Percentiles rank a stretch among this genome's conserved stretches.
Evolutionary conservation across 2,888 invertebrate genomes (phyloP).

Genomic region (Mesorhabditis sp.): DNA sequence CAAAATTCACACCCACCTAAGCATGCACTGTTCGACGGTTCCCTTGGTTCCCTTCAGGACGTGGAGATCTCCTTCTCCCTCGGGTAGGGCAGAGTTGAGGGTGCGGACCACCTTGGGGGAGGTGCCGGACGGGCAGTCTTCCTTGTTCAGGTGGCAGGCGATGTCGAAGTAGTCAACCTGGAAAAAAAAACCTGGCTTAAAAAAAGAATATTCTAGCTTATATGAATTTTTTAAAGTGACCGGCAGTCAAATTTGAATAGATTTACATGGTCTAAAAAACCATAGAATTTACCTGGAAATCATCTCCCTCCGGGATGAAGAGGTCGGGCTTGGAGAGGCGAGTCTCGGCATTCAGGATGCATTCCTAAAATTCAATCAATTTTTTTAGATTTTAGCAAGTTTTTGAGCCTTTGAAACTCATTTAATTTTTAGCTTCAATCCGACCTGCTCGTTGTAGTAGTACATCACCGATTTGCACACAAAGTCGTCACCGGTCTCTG

Average conservation of each 20-base stretch:
- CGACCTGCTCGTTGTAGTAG: conserved; percentile 56
- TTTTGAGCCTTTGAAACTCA: background rate
- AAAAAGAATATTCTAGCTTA: background rate
- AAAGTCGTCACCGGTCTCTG: conserved; percentile 56
- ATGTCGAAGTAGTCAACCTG: conserved; percentile 58
- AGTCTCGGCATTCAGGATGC: conserved; percentile 57
- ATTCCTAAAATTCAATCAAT: conserved; percentile 27
- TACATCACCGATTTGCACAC: conserved; percentile 59
- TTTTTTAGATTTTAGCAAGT: conserved; percentile 5
- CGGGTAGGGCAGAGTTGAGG: conserved; percentile 54
- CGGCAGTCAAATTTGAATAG: background rate
- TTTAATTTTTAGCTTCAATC: background rate
- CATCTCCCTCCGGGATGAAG: conserved; percentile 55
- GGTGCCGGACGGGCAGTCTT: conserved; percentile 51
- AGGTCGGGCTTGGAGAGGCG: conserved; percentile 54
- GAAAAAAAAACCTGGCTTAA: conserved; percentile 18
- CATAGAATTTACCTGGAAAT: conserved; percentile 27
- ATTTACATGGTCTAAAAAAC: background rate
- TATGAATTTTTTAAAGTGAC: background rate
- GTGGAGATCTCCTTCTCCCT: conserved; percentile 52
- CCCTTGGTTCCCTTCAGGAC: conserved; percentile 44
- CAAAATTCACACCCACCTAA: conserved; percentile 10
- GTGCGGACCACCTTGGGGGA: conserved; percentile 44
- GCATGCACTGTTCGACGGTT: conserved; percentile 44
- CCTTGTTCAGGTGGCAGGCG: conserved; percentile 49